These are phyloP conservation scores for Gopherus evgoodei DNA, from an alignment of 2,113 vertebrate species.

Conservation along the genomic window DNA sequence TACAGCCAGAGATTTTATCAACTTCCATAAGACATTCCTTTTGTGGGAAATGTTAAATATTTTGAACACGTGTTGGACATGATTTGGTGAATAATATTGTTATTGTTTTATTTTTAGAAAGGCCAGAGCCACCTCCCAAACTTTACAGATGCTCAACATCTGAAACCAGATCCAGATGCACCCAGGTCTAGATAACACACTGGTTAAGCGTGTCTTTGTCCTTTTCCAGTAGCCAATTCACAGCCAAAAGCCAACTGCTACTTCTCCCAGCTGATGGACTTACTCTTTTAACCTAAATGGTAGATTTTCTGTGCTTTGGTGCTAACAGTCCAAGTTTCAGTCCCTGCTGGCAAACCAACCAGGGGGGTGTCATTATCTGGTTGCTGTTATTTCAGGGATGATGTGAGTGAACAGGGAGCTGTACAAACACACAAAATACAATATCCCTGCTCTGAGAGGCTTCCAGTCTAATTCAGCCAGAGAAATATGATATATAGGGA, in stretches of 20 bases:
- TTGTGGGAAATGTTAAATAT: neutral
- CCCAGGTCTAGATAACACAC: neutral
- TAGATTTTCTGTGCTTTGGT: neutral
- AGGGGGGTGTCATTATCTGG: neutral
- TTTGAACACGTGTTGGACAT: neutral
- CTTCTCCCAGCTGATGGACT: neutral
- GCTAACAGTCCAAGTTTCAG: neutral
- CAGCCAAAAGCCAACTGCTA: neutral
- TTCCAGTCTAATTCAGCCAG: neutral
- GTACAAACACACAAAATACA: neutral
- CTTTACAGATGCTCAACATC: neutral
- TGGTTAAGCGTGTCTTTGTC: neutral
- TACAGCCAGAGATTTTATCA: neutral
- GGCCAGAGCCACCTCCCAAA: neutral
- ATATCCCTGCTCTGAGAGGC: neutral
- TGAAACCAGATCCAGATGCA: neutral
- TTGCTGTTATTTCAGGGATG: neutral
- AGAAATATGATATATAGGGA: rapidly evolving
- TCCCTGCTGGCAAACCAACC: neutral
- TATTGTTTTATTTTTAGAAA: neutral
- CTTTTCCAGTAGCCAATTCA: neutral
- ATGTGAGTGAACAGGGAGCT: neutral
- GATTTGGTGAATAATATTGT: neutral
- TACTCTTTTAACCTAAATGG: neutral
- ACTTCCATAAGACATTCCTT: neutral